phyloP scores from a whole-genome alignment of 1,140 invertebrate species.

The Probaryconus sp. region DNA sequence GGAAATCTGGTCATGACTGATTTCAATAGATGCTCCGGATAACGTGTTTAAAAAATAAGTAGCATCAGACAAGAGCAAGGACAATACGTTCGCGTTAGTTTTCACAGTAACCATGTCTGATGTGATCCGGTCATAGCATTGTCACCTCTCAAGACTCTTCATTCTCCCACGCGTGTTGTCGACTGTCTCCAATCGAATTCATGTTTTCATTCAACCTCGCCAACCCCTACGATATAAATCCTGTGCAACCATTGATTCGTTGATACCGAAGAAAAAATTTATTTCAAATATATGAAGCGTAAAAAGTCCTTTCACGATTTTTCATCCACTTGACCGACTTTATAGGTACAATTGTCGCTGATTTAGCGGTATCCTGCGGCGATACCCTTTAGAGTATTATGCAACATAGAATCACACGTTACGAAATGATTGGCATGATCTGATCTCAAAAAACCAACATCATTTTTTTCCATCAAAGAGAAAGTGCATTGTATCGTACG shows the following conservation, averaged over 20 bases:
- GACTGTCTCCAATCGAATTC: slow-evolving; percentile 63
- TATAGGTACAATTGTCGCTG: slow-evolving; percentile 53
- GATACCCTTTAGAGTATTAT: slow-evolving; percentile 55
- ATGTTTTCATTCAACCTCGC: slow-evolving; percentile 59
- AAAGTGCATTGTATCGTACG: neutral
- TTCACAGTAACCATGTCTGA: slow-evolving; percentile 51
- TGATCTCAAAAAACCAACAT: slow-evolving; percentile 18
- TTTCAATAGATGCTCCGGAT: too few relatives aligned
- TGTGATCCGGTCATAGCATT: slow-evolving; percentile 60
- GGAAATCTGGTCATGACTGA: too few relatives aligned
- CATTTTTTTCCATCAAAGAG: slow-evolving; percentile 1
- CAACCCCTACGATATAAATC: slow-evolving; percentile 59
- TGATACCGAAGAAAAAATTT: slow-evolving; percentile 59
- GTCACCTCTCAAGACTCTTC: slow-evolving; percentile 63
- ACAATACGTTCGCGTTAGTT: slow-evolving; percentile 47
- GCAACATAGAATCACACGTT: slow-evolving; percentile 41
- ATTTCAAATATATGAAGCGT: slow-evolving; percentile 63
- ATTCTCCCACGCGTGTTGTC: slow-evolving; percentile 73
- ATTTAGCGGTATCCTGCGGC: slow-evolving; percentile 46
- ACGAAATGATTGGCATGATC: slow-evolving; percentile 54
- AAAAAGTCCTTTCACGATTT: slow-evolving; percentile 56
- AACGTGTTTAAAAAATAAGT: slow-evolving; percentile 26
- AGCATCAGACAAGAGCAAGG: slow-evolving; percentile 25
- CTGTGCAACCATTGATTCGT: slow-evolving; percentile 57
- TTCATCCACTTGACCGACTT: slow-evolving; percentile 63